Evolutionary conservation across 2,888 invertebrate genomes (phyloP).

Genomic region (Andrena camellia): DNA sequence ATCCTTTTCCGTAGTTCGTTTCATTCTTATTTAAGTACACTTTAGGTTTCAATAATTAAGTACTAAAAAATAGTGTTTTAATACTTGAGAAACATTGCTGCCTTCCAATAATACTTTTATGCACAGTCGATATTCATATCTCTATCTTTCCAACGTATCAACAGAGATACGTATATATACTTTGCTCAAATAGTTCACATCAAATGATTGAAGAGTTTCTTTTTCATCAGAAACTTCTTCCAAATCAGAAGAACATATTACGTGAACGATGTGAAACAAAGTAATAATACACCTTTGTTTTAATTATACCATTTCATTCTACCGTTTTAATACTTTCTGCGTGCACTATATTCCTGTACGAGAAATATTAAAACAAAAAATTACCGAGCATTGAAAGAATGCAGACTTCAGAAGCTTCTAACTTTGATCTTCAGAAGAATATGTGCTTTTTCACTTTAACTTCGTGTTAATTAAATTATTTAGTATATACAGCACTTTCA

Average conservation of each 20-base stretch:
- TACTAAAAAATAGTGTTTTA: constrained; percentile 73
- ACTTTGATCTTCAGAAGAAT: constrained; percentile 9
- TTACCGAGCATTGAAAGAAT: constrained; percentile 11
- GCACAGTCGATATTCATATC: constrained; percentile 70
- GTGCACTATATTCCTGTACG: constrained; percentile 6
- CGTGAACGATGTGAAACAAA: constrained; percentile 30
- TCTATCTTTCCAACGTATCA: constrained; percentile 34
- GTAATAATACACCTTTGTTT: constrained; percentile 20
- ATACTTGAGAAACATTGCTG: constrained; percentile 75
- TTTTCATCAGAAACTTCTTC: not conserved
- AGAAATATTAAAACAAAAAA: constrained; percentile 32
- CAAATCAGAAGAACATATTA: constrained; percentile 10
- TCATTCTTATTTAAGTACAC: constrained; percentile 74
- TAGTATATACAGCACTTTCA: constrained; percentile 9
- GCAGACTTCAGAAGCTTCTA: constrained; percentile 15
- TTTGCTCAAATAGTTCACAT: constrained; percentile 8
- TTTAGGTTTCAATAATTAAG: constrained; percentile 75
- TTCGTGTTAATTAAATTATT: constrained; percentile 9
- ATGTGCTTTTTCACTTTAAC: not conserved
- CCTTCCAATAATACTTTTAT: constrained; percentile 74
- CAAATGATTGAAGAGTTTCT: constrained; percentile 8
- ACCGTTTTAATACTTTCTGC: constrained; percentile 37
- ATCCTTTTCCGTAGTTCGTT: constrained; percentile 39
- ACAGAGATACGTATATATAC: constrained; percentile 32
- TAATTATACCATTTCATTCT: constrained; percentile 23